Percentiles rank a stretch among this genome's conserved stretches.
Evolutionary conservation across 2,113 vertebrate species (phyloP).

Genomic region (Ceyx melanurus): DNA sequence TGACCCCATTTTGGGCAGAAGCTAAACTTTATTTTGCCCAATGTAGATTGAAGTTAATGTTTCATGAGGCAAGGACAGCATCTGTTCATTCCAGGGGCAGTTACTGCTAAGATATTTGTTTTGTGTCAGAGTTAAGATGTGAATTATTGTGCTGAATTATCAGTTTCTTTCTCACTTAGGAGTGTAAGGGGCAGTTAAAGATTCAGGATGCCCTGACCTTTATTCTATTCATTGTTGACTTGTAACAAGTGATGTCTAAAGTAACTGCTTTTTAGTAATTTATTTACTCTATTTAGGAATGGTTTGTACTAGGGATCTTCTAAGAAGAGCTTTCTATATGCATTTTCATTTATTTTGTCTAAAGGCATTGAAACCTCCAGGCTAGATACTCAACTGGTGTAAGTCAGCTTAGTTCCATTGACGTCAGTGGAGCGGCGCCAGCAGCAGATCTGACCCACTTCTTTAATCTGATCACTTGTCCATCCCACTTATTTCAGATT

Average conservation of each 20-base stretch:
- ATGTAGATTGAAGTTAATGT: constrained; percentile 23
- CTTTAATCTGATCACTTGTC: constrained; percentile 64
- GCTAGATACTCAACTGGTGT: constrained; percentile 37
- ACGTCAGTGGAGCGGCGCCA: constrained; percentile 43
- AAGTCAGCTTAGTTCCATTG: constrained; percentile 63
- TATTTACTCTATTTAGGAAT: constrained; percentile 13
- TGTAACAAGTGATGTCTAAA: not conserved
- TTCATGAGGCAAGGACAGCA: constrained; percentile 19
- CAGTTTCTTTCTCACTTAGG: constrained; percentile 14
- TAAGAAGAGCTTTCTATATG: not conserved
- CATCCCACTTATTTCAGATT: constrained; percentile 59
- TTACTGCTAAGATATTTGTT: constrained; percentile 15
- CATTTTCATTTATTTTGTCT: constrained; percentile 40
- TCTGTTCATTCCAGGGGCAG: not conserved
- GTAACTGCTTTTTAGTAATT: constrained; percentile 9
- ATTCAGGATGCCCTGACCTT: constrained; percentile 24
- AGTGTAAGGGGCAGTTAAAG: not conserved
- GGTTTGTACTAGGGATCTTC: not conserved
- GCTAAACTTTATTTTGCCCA: not conserved
- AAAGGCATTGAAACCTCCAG: constrained; percentile 13
- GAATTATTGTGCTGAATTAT: constrained; percentile 16
- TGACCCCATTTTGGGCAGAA: not conserved
- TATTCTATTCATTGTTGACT: constrained; percentile 1
- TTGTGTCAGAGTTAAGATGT: constrained; percentile 7
- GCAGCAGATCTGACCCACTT: constrained; percentile 51